Evolutionary conservation across 1,140 invertebrate genomes (phyloP).

Genomic region (Lepidurus packardi): DNA sequence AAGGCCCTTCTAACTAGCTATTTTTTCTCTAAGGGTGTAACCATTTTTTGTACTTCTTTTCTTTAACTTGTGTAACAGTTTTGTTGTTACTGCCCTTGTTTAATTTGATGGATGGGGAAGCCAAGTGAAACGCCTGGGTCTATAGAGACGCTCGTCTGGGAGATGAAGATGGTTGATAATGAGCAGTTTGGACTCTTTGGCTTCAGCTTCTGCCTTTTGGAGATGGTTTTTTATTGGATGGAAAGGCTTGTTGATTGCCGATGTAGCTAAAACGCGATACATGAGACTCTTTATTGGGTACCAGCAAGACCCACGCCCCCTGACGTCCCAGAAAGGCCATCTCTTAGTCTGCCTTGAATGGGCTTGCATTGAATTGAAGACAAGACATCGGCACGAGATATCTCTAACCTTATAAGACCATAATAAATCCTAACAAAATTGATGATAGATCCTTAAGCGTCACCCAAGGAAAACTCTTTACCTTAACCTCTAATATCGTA

Average conservation of each 20-base stretch:
- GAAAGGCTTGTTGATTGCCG: slow-evolving; percentile 9
- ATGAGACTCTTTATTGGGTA: not conserved
- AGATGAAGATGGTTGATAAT: too few species aligned
- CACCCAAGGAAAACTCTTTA: not conserved
- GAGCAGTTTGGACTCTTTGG: too few species aligned
- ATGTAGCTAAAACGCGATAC: not conserved
- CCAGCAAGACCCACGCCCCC: not conserved
- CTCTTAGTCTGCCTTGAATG: not conserved
- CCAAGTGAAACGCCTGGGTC: too few species aligned
- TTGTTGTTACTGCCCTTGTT: too few species aligned
- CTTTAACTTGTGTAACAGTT: too few species aligned
- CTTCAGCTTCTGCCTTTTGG: too few species aligned
- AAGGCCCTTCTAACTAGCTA: too few species aligned
- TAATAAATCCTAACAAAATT: slow-evolving; percentile 1
- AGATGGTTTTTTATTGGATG: too few species aligned
- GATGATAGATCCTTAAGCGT: slow-evolving; percentile 7
- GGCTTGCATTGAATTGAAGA: not conserved
- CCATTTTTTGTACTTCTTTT: too few species aligned
- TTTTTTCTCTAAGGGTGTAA: too few species aligned
- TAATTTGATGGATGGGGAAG: too few species aligned
- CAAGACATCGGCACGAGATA: slow-evolving; percentile 1
- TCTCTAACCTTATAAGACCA: slow-evolving; percentile 10
- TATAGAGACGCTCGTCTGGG: too few species aligned
- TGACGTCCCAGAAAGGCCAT: not conserved
- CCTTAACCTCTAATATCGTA: not conserved